Evolutionary conservation across 2,888 invertebrate genomes (phyloP).

Genomic region (Patella caerulea): DNA sequence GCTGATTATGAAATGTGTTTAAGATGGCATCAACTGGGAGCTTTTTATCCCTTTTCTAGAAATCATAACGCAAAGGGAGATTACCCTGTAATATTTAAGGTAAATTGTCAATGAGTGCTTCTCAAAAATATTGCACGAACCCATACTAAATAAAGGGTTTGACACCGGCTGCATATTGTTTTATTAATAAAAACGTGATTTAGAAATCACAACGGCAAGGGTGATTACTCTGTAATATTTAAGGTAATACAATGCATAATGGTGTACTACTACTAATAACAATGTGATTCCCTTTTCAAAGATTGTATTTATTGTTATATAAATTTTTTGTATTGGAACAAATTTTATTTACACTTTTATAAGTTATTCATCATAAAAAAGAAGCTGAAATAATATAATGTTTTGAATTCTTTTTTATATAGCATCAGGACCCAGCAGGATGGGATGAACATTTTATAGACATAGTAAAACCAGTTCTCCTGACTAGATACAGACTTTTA

Average conservation of each 20-base stretch:
- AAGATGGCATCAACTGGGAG: slow-evolving; percentile 80
- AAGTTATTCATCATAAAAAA: neutral
- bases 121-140: too few species aligned
- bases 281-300: too few species aligned
- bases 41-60: slow-evolving; percentile 75
- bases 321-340: neutral
- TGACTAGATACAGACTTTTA: slow-evolving; percentile 69
- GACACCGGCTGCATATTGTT: too few species aligned
- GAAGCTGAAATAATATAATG: neutral
- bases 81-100: slow-evolving; percentile 22
- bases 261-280: too few species aligned
- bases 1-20: slow-evolving; percentile 75
- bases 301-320: neutral
- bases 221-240: slow-evolving; percentile 20
- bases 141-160: too few species aligned
- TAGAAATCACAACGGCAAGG: slow-evolving; percentile 54
- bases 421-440: slow-evolving; percentile 66
- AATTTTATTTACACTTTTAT: neutral
- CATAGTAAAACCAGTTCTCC: slow-evolving; percentile 48
- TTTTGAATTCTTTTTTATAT: neutral
- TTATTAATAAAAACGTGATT: too few species aligned
- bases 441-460: slow-evolving; percentile 50
- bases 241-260: neutral
- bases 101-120: neutral
- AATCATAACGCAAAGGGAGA: slow-evolving; percentile 53